Base-by-base conservation (phyloP, 2,797 vertebrate genomes). In the Siniperca obscura region DNA sequence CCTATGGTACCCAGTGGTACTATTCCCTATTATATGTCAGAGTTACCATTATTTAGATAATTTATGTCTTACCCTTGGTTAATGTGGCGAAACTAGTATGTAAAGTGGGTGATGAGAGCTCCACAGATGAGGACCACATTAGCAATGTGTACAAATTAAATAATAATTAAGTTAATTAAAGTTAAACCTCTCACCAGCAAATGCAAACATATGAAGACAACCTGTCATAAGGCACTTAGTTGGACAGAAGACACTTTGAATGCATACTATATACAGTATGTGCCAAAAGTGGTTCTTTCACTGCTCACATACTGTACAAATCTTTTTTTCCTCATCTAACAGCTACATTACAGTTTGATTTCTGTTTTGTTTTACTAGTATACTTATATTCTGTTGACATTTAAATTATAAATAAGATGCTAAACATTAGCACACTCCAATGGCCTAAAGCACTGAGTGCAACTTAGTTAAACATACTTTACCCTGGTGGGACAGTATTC, bases 391-490 rank as follows among this genome's bases (percentile, higher is more conserved):
- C 50, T 52, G 50, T 52, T 52, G 17, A 52, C 50, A 52, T 52
- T 22, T 52, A 52, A 52, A 52, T 52, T 52, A 52, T 52, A 22
- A 52, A 52, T 64, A 67, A 69, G 64, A 86, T 59, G 66, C 61
- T 71, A 74, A 85, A 81, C 76, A 89, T 82, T 78, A 65, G 52
- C 82, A 76, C 42, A 61, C n/a, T n/a, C 34, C 34, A 17, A 48
- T 74, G 46, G 76, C 84, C 82, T 82, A 25, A 46, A 88, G 85
- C 81, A 11, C 71, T n/a, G 40, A 60, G n/a, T 55, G 38, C 50
- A 25, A 66, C 65, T 84, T 89, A 79, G 48, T 70, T 82, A 92
- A 90, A 89, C 64, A 80, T 42, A 89, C 79, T 77, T 74, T 62
- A 60, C 12, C 40, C 74, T n/a, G 7, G 34, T 83, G 82, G 68